These are phyloP conservation scores for Sitobion miscanthi DNA, from an alignment of 1,140 invertebrate species.

Conservation along the genomic window DNA sequence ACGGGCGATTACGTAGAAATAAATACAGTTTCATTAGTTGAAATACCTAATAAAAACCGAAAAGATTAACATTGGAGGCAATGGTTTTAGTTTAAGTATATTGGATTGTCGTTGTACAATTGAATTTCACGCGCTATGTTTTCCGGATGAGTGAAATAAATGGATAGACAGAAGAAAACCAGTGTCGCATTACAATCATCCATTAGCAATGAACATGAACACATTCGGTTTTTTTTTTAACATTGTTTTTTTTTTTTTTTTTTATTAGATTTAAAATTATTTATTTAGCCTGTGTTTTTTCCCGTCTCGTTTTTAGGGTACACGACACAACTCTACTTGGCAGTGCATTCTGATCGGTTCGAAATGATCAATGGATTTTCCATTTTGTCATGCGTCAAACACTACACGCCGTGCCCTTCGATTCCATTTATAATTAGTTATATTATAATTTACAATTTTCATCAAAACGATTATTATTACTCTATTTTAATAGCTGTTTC, in stretches of 20 bases:
- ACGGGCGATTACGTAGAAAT: neutral
- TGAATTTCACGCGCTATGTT: neutral
- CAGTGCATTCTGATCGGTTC: neutral
- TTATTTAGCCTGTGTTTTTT: neutral
- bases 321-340: neutral
- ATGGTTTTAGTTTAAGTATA: conserved; percentile 9
- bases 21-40: neutral
- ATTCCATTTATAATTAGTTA: conserved; percentile 1
- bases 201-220: neutral
- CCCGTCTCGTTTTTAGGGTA: neutral
- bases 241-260: neutral
- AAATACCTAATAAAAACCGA: conserved; percentile 25
- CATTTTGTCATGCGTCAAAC: neutral
- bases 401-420: neutral
- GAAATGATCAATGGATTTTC: neutral
- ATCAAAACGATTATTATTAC: neutral
- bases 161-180: neutral
- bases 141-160: neutral
- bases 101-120: conserved; percentile 27
- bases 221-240: neutral
- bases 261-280: neutral
- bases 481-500: neutral
- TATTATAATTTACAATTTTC: neutral
- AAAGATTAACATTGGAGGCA: neutral
- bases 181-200: conserved; percentile 16